A percentile compares a stretch with the other conserved stretches of the same genome.
phyloP scores from a whole-genome alignment of 1,140 invertebrate genomes.

The Centruroides sculpturatus region DNA sequence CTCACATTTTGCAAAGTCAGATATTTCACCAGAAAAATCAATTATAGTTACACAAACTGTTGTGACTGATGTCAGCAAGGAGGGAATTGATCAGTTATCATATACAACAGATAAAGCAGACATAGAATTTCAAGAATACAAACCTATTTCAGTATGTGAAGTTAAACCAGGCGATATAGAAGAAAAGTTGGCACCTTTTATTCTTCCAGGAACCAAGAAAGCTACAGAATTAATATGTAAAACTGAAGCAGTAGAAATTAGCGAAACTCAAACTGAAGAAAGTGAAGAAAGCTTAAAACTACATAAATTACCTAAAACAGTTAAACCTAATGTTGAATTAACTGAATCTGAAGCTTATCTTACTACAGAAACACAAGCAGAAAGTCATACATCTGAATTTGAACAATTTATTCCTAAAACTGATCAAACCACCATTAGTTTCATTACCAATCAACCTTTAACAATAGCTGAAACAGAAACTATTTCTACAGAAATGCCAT shows the following conservation, averaged over 20 bases:
- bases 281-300: neutral
- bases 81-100: neutral
- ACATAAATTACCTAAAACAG: neutral
- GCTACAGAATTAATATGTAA: too few species aligned
- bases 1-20: constrained; percentile 1
- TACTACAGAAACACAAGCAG: too few species aligned
- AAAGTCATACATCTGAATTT: too few species aligned
- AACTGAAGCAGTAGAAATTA: too few species aligned
- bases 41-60: constrained; percentile 14
- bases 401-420: too few species aligned
- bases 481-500: too few species aligned
- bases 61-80: constrained; percentile 12
- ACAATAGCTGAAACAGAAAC: too few species aligned
- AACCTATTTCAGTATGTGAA: neutral
- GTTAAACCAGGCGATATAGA: neutral
- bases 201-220: neutral
- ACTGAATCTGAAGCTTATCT: too few species aligned
- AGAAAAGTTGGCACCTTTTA: neutral
- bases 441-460: too few species aligned
- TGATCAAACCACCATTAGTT: too few species aligned
- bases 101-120: neutral
- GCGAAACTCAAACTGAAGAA: too few species aligned
- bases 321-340: neutral
- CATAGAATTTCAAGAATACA: neutral
- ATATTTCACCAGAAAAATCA: constrained; percentile 9